phyloP scores from a whole-genome alignment of 2,113 vertebrate genomes.

The Myotis davidii region DNA sequence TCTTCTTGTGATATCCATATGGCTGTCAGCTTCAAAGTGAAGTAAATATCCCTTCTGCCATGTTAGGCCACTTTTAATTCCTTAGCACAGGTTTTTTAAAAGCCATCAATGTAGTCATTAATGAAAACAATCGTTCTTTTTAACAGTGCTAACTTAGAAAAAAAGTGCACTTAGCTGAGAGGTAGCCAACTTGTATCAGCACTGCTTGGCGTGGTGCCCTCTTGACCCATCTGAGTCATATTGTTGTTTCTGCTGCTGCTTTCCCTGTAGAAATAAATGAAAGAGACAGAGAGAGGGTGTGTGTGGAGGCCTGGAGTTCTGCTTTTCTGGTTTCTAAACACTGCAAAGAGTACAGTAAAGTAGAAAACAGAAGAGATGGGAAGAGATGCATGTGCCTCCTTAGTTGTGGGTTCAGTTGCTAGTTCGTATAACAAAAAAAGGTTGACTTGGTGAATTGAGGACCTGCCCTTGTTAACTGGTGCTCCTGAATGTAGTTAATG shows the following conservation, averaged over 20 bases:
- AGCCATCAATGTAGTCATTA: not conserved
- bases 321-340: not conserved
- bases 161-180: not conserved
- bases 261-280: not conserved
- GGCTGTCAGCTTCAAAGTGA: not conserved
- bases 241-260: conserved; percentile 4
- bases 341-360: not conserved
- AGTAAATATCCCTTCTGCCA: not conserved
- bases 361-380: not conserved
- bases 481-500: not conserved
- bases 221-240: not conserved
- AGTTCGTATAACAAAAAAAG: not conserved
- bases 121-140: not conserved
- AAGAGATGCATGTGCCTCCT: not conserved
- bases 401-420: not conserved
- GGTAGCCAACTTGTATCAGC: not conserved
- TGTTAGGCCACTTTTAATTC: not conserved
- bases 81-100: not conserved
- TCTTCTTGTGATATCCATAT: not conserved
- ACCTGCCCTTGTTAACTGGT: not conserved
- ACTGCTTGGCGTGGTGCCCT: not conserved
- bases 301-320: not conserved
- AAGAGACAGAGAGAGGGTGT: not conserved
- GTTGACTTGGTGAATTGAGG: not conserved
- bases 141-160: not conserved